Evolutionary conservation across 2,888 invertebrate genomes (phyloP), one percentile per base, ranked within the genome.

Genomic region (Cerastoderma edule): DNA sequence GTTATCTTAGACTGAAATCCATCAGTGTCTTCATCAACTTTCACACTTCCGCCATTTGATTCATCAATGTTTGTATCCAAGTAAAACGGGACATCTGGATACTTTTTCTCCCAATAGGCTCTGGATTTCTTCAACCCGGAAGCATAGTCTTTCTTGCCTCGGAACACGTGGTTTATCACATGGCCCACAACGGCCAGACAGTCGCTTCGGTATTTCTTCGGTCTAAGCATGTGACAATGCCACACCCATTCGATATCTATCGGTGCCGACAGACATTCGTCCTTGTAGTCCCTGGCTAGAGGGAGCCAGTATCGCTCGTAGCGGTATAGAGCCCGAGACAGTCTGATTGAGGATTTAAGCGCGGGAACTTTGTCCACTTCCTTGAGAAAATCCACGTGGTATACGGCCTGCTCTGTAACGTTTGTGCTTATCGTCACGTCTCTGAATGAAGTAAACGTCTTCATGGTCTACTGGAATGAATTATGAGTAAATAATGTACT

Each of bases 181-280:
- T 19, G 28, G 22, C 48, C 48, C 5, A 87, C 87, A 24, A 89
- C 65, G 0, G 75, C 67, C 30, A 80, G 67, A 67, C 90, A 90
- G 74, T 92, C 92, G 33, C 80, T 80, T 22, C 69, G 74, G 75
- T 92, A 92, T 16, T 77, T 72, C 24, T 24, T 73, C 4, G 92
- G 92, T 0, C 91, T 85, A 57, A 92, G 80, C 88, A 92, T 87
- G 76, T 92, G 92, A 35, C 92, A 92, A 80, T 93, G 93, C 93
- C 93, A 93, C 8, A 93, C 89, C 93, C 93, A 93, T 73, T 93
- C 93, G n/a, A 93, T 92, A 80, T 94, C 93, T 28, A 93, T 72
- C 4, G 93, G 93, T 3, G 93, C 93, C 24, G 91, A 90, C 28
- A 93, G 79, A 24, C 89, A 88, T 33, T 87, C 78, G n/a, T 87